Evolutionary conservation across 2,113 vertebrate species (phyloP).

Genomic region (Cairina moschata): DNA sequence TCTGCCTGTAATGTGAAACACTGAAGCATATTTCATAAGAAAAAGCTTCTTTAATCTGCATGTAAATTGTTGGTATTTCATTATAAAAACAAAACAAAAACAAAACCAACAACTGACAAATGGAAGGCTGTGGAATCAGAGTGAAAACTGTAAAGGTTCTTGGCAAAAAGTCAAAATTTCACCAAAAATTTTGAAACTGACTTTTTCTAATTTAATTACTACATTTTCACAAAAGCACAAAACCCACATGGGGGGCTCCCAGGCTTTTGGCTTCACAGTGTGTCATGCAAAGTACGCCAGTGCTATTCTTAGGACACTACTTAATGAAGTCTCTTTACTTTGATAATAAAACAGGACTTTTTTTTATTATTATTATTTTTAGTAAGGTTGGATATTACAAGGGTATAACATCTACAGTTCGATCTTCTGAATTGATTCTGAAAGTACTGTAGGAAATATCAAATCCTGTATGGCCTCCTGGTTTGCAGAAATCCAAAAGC

Average conservation of each 20-base stretch:
- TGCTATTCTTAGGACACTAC: neutral
- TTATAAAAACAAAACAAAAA: neutral
- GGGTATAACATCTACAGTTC: neutral
- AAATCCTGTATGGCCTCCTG: accelerated
- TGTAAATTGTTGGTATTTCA: neutral
- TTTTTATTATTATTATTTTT: neutral
- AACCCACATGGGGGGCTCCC: neutral
- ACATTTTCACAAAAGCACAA: neutral
- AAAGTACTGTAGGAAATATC: neutral
- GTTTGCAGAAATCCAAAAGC: neutral
- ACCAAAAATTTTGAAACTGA: neutral
- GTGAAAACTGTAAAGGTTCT: neutral
- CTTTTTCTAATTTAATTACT: neutral
- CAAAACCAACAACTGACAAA: neutral
- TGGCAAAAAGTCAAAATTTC: neutral
- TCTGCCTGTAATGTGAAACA: neutral
- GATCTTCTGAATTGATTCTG: neutral
- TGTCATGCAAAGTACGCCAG: neutral
- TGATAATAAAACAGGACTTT: neutral
- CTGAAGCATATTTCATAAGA: neutral
- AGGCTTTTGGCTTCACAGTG: neutral
- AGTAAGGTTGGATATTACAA: neutral
- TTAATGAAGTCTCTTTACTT: neutral
- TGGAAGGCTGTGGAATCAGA: neutral
- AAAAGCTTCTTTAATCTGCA: neutral